Base-by-base conservation (phyloP, 2,113 vertebrate genomes). In the Eulemur rufifrons region DNA sequence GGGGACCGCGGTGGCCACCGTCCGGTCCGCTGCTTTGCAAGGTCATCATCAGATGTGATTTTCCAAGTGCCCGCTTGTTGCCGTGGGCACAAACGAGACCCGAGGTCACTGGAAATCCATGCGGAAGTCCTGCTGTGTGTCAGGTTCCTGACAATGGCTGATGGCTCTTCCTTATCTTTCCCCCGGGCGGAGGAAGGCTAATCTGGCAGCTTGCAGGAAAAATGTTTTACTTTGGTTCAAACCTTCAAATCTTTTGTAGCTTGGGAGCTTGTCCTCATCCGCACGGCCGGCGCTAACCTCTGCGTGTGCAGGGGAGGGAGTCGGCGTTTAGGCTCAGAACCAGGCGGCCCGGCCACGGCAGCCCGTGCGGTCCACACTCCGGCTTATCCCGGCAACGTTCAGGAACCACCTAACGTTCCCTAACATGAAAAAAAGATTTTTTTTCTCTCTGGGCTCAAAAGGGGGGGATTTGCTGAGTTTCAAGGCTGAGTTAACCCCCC, bases 71-170 rank as follows among this genome's bases (percentile, higher is more conserved):
- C 34, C 15, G 42, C 73, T 61, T 0, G 0, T 47, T 42, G 80
- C 76, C 37, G 25, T 8, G 0, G 34, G 84, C 64, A 29, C 86
- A 37, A 34, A n/a, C 6, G 54, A n/a, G 71, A 61, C 76, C 18
- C 0, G 34, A 34, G 93, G 77, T 92, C 61, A 61, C n/a, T 66
- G 91, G 81, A 94, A 94, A 95, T 92, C 92, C 17, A 32, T 76
- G 42, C 0, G 50, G 39, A 64, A 42, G 42, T 34, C 69, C 21
- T 82, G 93, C 84, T 77, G 74, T 20, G 0, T 29, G 56, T 73
- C 86, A 47, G 39, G 39, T 50, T 71, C n/a, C 86, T 37, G n/a
- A 29, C 0, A 25, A 52, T 52, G 52, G 7, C 34, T 11, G 32
- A 52, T 52, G 52, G 7, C 34, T 11, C 37, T 89, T 66, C 45